These are phyloP conservation scores for Ormyrus pomaceus DNA, from an alignment of 2,888 invertebrate species.

Conservation along the genomic window DNA sequence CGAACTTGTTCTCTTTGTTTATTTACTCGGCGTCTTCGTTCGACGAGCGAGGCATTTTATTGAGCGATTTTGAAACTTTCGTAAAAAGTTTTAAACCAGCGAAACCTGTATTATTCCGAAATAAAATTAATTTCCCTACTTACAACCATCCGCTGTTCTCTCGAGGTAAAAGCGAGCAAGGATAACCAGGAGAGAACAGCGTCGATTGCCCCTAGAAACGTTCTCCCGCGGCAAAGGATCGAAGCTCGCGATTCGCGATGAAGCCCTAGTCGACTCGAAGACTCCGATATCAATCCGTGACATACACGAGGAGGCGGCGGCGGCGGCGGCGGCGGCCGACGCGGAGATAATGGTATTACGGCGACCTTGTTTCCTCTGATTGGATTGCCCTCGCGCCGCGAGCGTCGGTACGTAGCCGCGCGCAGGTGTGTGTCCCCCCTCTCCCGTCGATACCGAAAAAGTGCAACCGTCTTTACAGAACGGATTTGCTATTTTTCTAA, in stretches of 20 bases:
- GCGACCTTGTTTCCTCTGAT: constrained; percentile 70
- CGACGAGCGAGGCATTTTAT: too few species aligned
- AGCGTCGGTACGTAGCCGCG: too few species aligned
- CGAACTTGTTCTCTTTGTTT: too few species aligned
- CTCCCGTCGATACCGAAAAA: constrained; percentile 33
- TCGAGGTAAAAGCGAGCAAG: too few species aligned
- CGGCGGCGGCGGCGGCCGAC: background rate
- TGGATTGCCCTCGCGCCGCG: constrained; percentile 64
- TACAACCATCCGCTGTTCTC: too few species aligned
- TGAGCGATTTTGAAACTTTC: too few species aligned
- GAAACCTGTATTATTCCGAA: too few species aligned
- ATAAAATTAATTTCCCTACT: too few species aligned
- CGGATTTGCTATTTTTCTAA: background rate
- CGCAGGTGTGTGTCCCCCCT: background rate
- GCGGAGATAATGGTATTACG: constrained; percentile 66
- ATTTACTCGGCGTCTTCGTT: too few species aligned
- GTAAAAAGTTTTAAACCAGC: too few species aligned
- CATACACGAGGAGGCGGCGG: constrained; percentile 57
- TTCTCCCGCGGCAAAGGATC: constrained; percentile 1
- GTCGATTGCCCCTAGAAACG: too few species aligned
- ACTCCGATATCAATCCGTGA: constrained; percentile 67
- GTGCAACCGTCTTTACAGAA: constrained; percentile 12
- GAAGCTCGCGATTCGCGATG: constrained; percentile 53
- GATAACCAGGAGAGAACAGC: too few species aligned
- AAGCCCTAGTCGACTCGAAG: constrained; percentile 56